Percentiles rank a stretch among this genome's conserved stretches.
phyloP scores from a whole-genome alignment of 92 coral and sea anemone genomes.

The Palythoa caribaeorum region DNA sequence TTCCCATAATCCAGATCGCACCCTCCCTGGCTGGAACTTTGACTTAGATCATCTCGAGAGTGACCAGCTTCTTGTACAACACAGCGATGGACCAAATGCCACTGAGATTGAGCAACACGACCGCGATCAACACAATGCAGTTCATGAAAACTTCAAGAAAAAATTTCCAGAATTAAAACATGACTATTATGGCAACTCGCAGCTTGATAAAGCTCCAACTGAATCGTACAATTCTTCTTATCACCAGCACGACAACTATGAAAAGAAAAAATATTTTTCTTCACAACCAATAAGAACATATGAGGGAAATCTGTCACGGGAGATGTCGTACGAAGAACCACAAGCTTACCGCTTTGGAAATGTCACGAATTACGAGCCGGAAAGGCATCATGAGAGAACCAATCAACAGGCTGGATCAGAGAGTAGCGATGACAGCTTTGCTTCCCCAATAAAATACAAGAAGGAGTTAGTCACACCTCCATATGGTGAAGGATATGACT shows the following conservation, averaged over 20 bases:
- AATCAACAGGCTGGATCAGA: conserved; percentile 9
- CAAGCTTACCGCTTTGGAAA: not conserved
- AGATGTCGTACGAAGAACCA: not conserved
- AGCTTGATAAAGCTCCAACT: not conserved
- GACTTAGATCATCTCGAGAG: conserved; percentile 6
- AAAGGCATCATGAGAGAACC: not conserved
- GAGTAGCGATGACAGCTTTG: conserved; percentile 43
- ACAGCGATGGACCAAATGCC: not conserved
- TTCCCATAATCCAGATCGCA: conserved; percentile 27
- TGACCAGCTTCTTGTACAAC: not conserved
- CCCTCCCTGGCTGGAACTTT: conserved; percentile 41
- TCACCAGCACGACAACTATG: not conserved
- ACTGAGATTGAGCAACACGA: not conserved
- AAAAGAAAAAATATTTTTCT: conserved; percentile 3
- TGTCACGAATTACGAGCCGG: not conserved
- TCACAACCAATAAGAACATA: not conserved
- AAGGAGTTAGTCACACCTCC: conserved; percentile 28
- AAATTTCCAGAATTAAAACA: not conserved
- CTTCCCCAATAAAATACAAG: conserved; percentile 28
- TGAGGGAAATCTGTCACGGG: not conserved
- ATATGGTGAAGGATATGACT: conserved; percentile 40
- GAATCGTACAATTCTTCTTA: not conserved
- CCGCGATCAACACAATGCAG: not conserved
- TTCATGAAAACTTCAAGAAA: not conserved
- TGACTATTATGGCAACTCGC: not conserved